These are phyloP conservation scores for Mirounga angustirostris DNA, from an alignment of 2,113 vertebrate species.

Conservation along the genomic window DNA sequence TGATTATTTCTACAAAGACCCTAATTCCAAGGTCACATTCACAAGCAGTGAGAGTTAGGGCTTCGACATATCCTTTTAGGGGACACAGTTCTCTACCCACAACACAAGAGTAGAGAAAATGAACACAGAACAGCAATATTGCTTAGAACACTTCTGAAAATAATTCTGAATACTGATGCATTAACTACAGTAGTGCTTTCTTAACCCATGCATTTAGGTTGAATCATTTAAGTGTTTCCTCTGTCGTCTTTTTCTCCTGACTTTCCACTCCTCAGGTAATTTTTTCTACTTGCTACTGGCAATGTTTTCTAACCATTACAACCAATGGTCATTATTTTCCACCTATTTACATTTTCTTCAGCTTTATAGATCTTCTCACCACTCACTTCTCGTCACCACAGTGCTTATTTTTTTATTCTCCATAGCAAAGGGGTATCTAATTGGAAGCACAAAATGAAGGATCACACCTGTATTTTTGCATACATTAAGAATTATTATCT, in stretches of 20 bases:
- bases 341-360: slow-evolving; percentile 15
- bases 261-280: background rate
- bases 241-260: background rate
- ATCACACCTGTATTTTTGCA: background rate
- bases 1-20: background rate
- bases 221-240: background rate
- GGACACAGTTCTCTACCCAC: background rate
- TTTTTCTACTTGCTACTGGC: background rate
- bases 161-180: background rate
- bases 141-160: background rate
- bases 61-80: background rate
- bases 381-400: background rate
- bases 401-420: background rate
- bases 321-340: background rate
- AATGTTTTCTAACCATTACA: slow-evolving; percentile 37
- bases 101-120: background rate
- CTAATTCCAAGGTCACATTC: background rate
- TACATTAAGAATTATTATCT: background rate
- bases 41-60: background rate
- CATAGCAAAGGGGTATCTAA: background rate
- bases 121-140: background rate
- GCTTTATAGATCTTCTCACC: background rate
- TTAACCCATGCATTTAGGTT: background rate
- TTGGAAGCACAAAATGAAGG: slow-evolving; percentile 35
- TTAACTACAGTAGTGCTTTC: background rate